These are phyloP conservation scores for Phalacrocorax brasilianus DNA, from an alignment of 2,113 vertebrate genomes.

Conservation along the genomic window DNA sequence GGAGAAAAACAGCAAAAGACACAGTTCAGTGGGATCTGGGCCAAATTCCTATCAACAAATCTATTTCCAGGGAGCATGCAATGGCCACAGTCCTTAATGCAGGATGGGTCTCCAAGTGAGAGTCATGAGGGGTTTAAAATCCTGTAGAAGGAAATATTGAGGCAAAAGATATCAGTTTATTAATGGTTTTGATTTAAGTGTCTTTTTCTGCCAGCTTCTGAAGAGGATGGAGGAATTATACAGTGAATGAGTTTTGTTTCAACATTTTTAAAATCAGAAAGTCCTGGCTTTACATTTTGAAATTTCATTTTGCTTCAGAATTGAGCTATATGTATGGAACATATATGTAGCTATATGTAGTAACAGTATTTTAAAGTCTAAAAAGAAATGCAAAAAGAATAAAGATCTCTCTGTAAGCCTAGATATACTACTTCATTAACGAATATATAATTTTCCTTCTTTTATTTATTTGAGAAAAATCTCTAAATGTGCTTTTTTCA, in stretches of 20 bases:
- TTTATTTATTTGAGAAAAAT: background rate
- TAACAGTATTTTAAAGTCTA: background rate
- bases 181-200: background rate
- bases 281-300: background rate
- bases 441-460: background rate
- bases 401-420: background rate
- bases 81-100: background rate
- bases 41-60: background rate
- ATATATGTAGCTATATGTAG: background rate
- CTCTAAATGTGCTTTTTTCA: background rate
- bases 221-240: background rate
- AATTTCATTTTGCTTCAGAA: background rate
- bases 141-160: background rate
- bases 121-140: background rate
- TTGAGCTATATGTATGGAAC: background rate
- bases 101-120: background rate
- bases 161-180: background rate
- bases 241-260: background rate
- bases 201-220: background rate
- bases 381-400: background rate
- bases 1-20: background rate
- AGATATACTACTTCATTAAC: background rate
- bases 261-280: background rate
- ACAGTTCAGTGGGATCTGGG: background rate
- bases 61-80: background rate